Conservation (phyloP, 1,140 invertebrate species). For the Holotrichia oblita region DNA sequence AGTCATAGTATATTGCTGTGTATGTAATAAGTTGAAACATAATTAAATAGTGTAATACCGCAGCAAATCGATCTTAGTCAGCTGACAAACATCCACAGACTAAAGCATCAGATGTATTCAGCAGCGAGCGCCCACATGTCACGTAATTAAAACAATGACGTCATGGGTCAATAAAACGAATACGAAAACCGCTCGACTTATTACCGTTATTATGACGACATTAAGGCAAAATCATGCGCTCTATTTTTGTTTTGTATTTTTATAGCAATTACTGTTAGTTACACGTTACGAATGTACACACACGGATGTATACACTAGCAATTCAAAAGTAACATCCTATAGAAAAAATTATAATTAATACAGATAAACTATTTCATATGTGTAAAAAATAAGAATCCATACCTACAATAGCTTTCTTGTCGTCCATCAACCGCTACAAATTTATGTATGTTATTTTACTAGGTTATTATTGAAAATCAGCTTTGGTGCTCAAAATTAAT, state of each 20-base stretch:
- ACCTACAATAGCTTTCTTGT: neutral
- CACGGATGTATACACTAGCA: neutral
- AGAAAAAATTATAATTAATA: no score
- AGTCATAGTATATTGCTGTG: no score
- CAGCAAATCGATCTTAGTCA: constrained; percentile 16
- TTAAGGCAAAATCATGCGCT: neutral
- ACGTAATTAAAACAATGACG: constrained; percentile 33
- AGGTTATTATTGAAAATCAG: no score
- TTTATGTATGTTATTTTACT: no score
- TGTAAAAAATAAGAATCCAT: no score
- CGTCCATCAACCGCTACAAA: no score
- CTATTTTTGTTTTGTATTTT: neutral
- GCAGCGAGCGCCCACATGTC: constrained; percentile 26
- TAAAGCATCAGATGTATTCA: constrained; percentile 20
- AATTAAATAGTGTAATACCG: neutral
- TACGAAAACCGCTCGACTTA: neutral
- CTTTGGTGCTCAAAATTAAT: no score
- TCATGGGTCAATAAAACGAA: constrained; percentile 33
- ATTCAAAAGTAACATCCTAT: no score
- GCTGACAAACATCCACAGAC: constrained; percentile 12
- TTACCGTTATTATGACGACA: constrained; percentile 28
- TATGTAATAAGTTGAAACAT: no score
- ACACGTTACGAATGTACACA: no score
- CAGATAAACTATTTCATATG: no score
- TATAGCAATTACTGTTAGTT: neutral